Evolutionary conservation across 23 tunicate species (phyloP), one percentile per base, ranked within the genome.

Genomic region (Phallusia fumigata): DNA sequence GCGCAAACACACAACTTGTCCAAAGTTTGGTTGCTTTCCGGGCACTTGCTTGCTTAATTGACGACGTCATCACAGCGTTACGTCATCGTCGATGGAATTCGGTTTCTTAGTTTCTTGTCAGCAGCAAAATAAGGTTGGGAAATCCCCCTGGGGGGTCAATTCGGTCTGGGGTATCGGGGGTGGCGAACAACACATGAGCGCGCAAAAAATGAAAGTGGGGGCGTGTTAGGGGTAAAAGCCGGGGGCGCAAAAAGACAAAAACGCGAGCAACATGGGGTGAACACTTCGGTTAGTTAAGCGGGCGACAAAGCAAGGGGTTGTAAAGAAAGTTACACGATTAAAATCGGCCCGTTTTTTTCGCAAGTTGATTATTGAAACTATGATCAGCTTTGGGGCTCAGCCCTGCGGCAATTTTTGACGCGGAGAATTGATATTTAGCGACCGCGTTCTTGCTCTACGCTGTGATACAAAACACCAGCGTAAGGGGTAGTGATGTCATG

Each of bases 401-500:
- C 47, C 47, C 47, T 40, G 5, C 10, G n/a, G n/a, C n/a, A n/a
- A n/a, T n/a, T n/a, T n/a, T n/a, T n/a, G n/a, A n/a, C n/a, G n/a
- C n/a, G n/a, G n/a, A n/a, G n/a, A n/a, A n/a, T n/a, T n/a, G n/a
- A n/a, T n/a, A n/a, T n/a, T n/a, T n/a, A n/a, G n/a, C n/a, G n/a
- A n/a, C n/a, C n/a, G n/a, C n/a, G 5, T 40, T 40, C 47, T 40
- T 40, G 47, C 47, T 40, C 10, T 3, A 40, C 47, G 47, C 47
- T 40, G 47, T 5, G 10, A 58, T 16, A 58, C 69, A 58, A 58
- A 24, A 58, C 69, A 58, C 69, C 69, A 58, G 69, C 69, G 26
- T 58, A 24, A 21, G 69, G 69, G 69, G 69, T 24, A 24, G 69
- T 58, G 69, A 24, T 58, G 69, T 58, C 69, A 21, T 58, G 69